Percentiles rank a stretch among this genome's conserved stretches.
Conservation (phyloP, 2,888 invertebrate species). For the Nomada flava region DNA sequence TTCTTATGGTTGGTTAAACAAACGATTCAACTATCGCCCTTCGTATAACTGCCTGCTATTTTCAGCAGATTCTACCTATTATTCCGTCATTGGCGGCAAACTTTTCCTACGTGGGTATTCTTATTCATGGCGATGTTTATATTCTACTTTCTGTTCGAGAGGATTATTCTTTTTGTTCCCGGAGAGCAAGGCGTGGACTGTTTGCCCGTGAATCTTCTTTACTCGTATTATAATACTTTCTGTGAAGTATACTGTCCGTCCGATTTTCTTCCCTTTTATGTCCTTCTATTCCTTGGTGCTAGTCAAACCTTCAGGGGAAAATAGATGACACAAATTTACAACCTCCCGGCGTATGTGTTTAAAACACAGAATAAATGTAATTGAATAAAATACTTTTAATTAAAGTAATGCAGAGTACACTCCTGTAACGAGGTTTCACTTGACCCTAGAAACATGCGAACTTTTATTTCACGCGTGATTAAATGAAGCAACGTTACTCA, state of each 20-base stretch:
- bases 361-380: too few species aligned
- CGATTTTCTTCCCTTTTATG: not conserved
- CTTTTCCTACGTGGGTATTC: slow-evolving; percentile 4
- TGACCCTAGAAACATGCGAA: too few species aligned
- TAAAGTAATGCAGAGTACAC: too few species aligned
- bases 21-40: slow-evolving; percentile 27
- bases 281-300: too few species aligned
- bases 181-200: not conserved
- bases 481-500: too few species aligned
- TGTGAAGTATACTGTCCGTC: not conserved
- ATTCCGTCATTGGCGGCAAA: slow-evolving; percentile 7
- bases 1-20: slow-evolving; percentile 17
- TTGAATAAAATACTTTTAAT: too few species aligned
- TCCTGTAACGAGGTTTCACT: too few species aligned
- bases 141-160: not conserved
- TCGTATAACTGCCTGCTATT: not conserved
- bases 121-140: slow-evolving; percentile 25
- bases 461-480: too few species aligned
- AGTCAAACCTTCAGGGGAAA: too few species aligned
- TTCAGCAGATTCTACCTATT: slow-evolving; percentile 14
- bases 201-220: slow-evolving; percentile 1
- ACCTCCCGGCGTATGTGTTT: too few species aligned
- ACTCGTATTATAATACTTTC: not conserved
- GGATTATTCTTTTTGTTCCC: not conserved
- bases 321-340: too few species aligned